Evolutionary conservation across 2,888 invertebrate genomes (phyloP).

Genomic region (Fissipunctia ypsillon): DNA sequence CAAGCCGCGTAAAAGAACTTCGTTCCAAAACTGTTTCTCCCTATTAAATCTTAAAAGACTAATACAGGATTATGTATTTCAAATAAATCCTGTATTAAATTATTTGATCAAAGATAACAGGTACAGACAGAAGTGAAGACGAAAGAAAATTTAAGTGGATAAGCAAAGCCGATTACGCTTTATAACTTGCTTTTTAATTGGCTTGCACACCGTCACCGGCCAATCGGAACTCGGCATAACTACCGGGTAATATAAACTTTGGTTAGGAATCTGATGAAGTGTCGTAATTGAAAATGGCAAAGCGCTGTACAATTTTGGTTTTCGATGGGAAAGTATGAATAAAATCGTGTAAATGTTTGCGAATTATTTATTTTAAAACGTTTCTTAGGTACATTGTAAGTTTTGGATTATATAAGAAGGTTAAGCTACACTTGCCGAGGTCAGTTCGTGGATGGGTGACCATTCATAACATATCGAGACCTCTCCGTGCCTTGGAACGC

Average conservation of each 20-base stretch:
- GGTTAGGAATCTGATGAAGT: constrained; percentile 5
- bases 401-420: too few relatives aligned
- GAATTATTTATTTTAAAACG: too few relatives aligned
- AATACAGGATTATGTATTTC: neutral
- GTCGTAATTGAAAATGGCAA: constrained; percentile 29
- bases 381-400: too few relatives aligned
- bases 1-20: too few relatives aligned
- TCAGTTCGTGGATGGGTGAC: too few relatives aligned
- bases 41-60: neutral
- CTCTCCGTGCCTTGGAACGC: too few relatives aligned
- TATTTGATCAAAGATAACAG: neutral
- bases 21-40: too few relatives aligned
- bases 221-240: constrained; percentile 38
- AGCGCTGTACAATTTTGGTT: neutral
- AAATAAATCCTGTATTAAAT: neutral
- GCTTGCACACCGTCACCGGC: constrained; percentile 2
- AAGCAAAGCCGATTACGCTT: constrained; percentile 7
- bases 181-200: constrained; percentile 29
- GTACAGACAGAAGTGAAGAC: neutral
- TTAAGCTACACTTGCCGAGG: too few relatives aligned
- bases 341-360: neutral
- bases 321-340: neutral
- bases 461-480: too few relatives aligned
- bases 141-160: neutral
- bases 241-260: neutral